These are phyloP conservation scores for Aphyosemion australe DNA, from an alignment of 2,113 vertebrate genomes.

Conservation along the genomic window DNA sequence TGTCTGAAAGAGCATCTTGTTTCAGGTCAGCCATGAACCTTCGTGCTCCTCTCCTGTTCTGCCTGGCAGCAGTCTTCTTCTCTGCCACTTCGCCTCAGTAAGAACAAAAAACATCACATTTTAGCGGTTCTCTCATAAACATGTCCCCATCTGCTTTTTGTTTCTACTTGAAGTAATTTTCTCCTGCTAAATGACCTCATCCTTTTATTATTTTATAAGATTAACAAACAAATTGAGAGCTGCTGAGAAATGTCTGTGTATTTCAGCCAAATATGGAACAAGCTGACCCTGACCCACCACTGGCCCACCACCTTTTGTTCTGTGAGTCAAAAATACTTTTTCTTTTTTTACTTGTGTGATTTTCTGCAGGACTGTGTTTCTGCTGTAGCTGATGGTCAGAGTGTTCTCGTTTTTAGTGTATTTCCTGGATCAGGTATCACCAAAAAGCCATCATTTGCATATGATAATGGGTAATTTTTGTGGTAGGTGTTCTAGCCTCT, in stretches of 20 bases:
- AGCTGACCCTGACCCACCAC: slow-evolving; percentile 80
- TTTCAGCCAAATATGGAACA: slow-evolving; percentile 77
- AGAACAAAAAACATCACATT: slow-evolving; percentile 29
- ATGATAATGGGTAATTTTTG: no score
- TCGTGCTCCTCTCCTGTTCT: slow-evolving; percentile 34
- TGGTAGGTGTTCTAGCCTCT: no score
- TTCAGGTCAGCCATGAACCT: slow-evolving; percentile 58
- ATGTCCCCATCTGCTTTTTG: neutral
- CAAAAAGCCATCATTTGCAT: no score
- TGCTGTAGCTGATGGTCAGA: no score
- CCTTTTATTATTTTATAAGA: neutral
- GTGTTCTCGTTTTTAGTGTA: no score
- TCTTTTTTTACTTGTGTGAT: no score
- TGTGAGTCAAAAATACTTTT: slow-evolving; percentile 55
- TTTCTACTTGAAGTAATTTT: neutral
- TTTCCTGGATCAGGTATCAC: no score
- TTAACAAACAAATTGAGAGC: neutral
- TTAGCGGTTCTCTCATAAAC: neutral
- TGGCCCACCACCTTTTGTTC: slow-evolving; percentile 80
- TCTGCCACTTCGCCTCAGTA: slow-evolving; percentile 55
- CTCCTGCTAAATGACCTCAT: neutral
- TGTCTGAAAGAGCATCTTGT: neutral
- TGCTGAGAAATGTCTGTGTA: neutral
- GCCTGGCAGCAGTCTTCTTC: slow-evolving; percentile 47
- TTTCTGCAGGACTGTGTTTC: no score